These are phyloP conservation scores for Metopolophium dirhodum DNA, from an alignment of 1,140 invertebrate species.

Conservation along the genomic window DNA sequence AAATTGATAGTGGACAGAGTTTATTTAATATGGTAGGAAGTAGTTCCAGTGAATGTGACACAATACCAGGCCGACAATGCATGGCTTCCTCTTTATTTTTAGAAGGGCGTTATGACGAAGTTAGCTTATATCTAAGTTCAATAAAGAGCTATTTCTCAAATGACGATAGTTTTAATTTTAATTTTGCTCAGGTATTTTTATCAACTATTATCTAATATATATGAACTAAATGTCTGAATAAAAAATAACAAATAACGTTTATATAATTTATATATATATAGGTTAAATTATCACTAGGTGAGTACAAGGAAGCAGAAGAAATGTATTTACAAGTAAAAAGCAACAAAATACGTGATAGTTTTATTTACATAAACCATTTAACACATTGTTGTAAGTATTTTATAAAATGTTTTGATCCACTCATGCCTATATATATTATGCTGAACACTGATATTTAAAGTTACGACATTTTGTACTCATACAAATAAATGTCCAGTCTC, in stretches of 20 bases:
- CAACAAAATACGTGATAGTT: conserved; percentile 83
- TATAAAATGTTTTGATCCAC: not conserved
- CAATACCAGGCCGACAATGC: conserved; percentile 91
- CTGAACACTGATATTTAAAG: not conserved
- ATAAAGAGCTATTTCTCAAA: conserved; percentile 96
- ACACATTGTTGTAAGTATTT: conserved; percentile 80
- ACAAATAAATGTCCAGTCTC: not conserved
- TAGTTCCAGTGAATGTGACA: conserved; percentile 94
- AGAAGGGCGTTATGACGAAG: conserved; percentile 93
- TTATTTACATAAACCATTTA: conserved; percentile 87
- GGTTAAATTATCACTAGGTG: conserved; percentile 90
- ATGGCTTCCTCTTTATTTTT: conserved; percentile 98
- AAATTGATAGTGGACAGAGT: conserved; percentile 93
- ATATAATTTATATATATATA: conserved; percentile 61
- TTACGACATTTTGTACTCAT: not conserved
- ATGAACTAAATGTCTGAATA: not conserved
- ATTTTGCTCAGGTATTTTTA: conserved; percentile 81
- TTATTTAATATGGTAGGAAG: conserved; percentile 96
- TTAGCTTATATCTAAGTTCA: conserved; percentile 93
- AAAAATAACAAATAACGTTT: not conserved
- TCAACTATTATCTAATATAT: not conserved
- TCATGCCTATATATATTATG: not conserved
- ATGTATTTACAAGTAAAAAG: conserved; percentile 85
- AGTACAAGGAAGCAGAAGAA: conserved; percentile 95
- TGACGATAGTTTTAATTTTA: conserved; percentile 97